Conservation (phyloP, 2,888 invertebrate species). For the Carabus problematicus region DNA sequence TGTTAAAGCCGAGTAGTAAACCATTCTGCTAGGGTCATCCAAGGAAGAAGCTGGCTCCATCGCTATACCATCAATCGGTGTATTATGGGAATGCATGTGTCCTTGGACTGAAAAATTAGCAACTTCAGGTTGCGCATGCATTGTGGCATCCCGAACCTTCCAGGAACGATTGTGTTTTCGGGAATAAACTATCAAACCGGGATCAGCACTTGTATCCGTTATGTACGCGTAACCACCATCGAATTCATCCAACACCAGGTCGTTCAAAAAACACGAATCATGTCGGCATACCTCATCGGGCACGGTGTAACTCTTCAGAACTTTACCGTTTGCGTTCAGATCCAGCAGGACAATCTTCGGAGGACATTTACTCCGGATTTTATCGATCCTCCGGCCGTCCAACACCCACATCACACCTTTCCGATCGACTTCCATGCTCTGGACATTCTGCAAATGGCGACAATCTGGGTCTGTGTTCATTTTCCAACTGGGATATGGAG, state of each 20-base stretch:
- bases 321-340: slow-evolving; percentile 65
- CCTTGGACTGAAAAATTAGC: slow-evolving; percentile 28
- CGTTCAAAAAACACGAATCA: slow-evolving; percentile 67
- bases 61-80: slow-evolving; percentile 73
- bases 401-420: slow-evolving; percentile 71
- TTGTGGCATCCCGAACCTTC: slow-evolving; percentile 54
- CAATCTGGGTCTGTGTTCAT: slow-evolving; percentile 70
- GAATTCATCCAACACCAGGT: slow-evolving; percentile 71
- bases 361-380: slow-evolving; percentile 63
- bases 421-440: slow-evolving; percentile 73
- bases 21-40: slow-evolving; percentile 44
- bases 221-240: slow-evolving; percentile 71
- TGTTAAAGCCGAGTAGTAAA: slow-evolving; percentile 52
- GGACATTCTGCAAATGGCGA: slow-evolving; percentile 71
- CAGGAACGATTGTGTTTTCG: slow-evolving; percentile 55
- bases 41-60: slow-evolving; percentile 63
- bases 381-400: slow-evolving; percentile 68
- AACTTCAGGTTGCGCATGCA: slow-evolving; percentile 27
- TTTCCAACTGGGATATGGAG: slow-evolving; percentile 72
- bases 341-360: slow-evolving; percentile 72
- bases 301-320: slow-evolving; percentile 65
- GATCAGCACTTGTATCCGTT: slow-evolving; percentile 70
- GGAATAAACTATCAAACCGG: slow-evolving; percentile 64
- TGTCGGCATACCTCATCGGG: slow-evolving; percentile 65
- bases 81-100: slow-evolving; percentile 10